Percentiles rank a stretch among this genome's conserved stretches.
Conservation (phyloP, 2,888 invertebrate genomes). For the Melieria crassipennis region DNA sequence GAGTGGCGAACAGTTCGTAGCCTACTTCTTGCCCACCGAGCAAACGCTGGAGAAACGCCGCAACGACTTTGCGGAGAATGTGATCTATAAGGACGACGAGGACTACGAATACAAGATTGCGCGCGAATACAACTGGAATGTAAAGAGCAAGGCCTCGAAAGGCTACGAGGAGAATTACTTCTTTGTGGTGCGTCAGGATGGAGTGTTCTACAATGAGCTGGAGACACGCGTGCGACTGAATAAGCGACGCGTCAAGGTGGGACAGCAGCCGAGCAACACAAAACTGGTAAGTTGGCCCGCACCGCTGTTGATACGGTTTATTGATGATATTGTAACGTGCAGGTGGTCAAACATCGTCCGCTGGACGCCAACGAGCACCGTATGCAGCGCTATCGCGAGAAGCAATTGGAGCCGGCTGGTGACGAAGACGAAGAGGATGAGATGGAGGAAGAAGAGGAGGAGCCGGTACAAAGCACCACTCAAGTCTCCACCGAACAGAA, state of each 20-base stretch:
- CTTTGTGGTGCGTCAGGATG: constrained; percentile 89
- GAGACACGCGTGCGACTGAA: constrained; percentile 95
- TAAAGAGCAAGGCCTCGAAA: constrained; percentile 94
- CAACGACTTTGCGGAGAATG: constrained; percentile 77
- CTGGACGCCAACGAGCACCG: constrained; percentile 85
- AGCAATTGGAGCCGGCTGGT: constrained; percentile 86
- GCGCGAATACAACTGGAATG: constrained; percentile 99
- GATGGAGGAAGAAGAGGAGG: constrained; percentile 69
- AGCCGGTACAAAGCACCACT: constrained; percentile 44
- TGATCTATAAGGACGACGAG: constrained; percentile 87
- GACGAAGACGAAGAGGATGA: constrained; percentile 78
- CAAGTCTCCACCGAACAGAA: constrained; percentile 43
- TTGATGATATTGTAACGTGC: neutral
- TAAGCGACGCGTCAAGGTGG: constrained; percentile 85
- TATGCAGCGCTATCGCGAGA: constrained; percentile 86
- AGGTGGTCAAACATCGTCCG: constrained; percentile 84
- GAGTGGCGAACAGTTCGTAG: constrained; percentile 98
- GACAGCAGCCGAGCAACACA: constrained; percentile 69
- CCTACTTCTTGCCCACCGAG: constrained; percentile 96
- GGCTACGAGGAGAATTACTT: constrained; percentile 98
- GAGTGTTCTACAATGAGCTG: constrained; percentile 93
- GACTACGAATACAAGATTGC: constrained; percentile 98
- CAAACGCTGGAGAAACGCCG: constrained; percentile 90
- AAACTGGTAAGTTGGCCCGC: constrained; percentile 69
- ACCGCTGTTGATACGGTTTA: neutral